phyloP scores from a whole-genome alignment of 2,888 invertebrate species.

The Meganola albula region DNA sequence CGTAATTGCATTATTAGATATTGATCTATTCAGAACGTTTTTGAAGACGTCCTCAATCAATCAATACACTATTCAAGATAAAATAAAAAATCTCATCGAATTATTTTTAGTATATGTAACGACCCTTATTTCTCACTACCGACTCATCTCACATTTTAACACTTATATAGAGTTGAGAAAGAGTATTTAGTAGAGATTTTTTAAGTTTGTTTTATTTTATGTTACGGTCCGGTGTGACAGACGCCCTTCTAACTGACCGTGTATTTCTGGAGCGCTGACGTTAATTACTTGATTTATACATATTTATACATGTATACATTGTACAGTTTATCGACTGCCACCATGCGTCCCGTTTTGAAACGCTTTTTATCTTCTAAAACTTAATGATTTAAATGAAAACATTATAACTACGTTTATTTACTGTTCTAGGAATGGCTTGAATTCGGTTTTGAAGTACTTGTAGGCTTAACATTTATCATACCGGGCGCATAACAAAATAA shows the following conservation, averaged over 20 bases:
- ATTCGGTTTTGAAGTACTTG: slow-evolving; percentile 7
- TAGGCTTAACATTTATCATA: too few species aligned
- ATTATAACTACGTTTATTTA: slow-evolving; percentile 16
- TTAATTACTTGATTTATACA: slow-evolving; percentile 52
- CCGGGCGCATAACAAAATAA: too few species aligned
- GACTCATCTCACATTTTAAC: too few species aligned
- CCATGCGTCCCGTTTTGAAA: slow-evolving; percentile 26
- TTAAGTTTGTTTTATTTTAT: too few species aligned
- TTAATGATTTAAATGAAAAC: slow-evolving; percentile 14
- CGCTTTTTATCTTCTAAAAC: slow-evolving; percentile 24
- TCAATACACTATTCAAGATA: too few species aligned
- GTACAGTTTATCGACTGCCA: slow-evolving; percentile 21
- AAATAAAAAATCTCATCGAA: slow-evolving; percentile 2
- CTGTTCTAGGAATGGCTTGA: slow-evolving; percentile 9
- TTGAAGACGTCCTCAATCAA: too few species aligned
- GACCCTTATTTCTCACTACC: too few species aligned
- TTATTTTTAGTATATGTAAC: slow-evolving; percentile 6
- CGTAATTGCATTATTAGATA: too few species aligned
- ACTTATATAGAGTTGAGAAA: too few species aligned
- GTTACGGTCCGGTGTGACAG: slow-evolving; percentile 34
- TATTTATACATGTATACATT: slow-evolving; percentile 43
- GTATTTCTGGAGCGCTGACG: slow-evolving; percentile 44
- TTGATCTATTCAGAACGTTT: too few species aligned
- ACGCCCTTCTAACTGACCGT: slow-evolving; percentile 31
- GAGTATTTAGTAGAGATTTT: too few species aligned